Percentiles rank a stretch among this genome's conserved stretches.
These are phyloP conservation scores for Scaptomyza reducta DNA, from an alignment of 2,888 invertebrate genomes.

Conservation along the genomic window DNA sequence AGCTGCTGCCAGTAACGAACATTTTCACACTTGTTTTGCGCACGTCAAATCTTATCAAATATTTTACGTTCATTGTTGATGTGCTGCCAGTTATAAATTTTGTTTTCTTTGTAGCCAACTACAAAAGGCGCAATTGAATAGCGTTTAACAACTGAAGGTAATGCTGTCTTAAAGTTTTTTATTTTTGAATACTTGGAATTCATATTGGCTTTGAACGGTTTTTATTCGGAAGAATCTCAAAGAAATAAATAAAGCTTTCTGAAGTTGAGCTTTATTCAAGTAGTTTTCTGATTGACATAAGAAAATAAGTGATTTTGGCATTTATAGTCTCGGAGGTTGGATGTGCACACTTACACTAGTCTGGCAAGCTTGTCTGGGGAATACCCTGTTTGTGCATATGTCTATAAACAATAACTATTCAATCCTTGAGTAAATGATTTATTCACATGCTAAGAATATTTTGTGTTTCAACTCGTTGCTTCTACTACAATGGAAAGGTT, in stretches of 20 bases:
- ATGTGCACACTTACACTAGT: neutral
- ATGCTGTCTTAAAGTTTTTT: neutral
- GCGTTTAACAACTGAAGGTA: neutral
- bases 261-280: neutral
- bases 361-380: too few species aligned
- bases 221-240: neutral
- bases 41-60: slow-evolving; percentile 53
- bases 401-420: neutral
- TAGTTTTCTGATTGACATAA: neutral
- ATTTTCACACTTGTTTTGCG: slow-evolving; percentile 18
- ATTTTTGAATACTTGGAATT: neutral
- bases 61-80: slow-evolving; percentile 54
- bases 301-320: neutral
- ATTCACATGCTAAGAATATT: neutral
- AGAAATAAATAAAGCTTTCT: neutral
- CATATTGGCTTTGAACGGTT: neutral
- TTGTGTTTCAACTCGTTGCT: neutral
- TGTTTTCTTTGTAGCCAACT: slow-evolving; percentile 4
- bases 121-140: neutral
- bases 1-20: slow-evolving; percentile 25
- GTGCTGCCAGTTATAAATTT: slow-evolving; percentile 10
- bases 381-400: neutral
- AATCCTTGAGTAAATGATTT: neutral
- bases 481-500: neutral
- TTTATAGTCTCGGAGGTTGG: too few species aligned